These are phyloP conservation scores for Phrynocephalus forsythii DNA, from an alignment of 2,797 vertebrate genomes.

Conservation along the genomic window DNA sequence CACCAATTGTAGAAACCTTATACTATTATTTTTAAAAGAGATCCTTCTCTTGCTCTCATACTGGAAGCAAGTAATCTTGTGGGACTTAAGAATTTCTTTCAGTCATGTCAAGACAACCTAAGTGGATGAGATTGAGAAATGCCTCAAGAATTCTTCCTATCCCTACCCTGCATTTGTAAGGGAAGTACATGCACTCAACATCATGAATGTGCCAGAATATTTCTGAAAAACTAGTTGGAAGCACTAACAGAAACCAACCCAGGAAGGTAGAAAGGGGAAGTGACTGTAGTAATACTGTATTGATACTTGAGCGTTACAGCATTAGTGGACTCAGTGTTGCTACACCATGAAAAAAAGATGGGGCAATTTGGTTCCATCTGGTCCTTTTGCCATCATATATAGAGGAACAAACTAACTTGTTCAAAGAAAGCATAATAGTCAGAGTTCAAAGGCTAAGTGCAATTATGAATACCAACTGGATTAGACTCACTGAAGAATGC, in stretches of 20 bases:
- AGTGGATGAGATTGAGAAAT: too few species aligned
- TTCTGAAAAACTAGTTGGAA: background rate
- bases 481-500: too few species aligned
- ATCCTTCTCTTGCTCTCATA: too few species aligned
- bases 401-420: conserved; percentile 13
- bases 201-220: background rate
- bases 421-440: conserved; percentile 2
- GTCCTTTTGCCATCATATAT: background rate
- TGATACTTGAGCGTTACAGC: too few species aligned
- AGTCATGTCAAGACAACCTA: too few species aligned
- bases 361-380: conserved; percentile 26
- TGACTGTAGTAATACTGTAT: too few species aligned
- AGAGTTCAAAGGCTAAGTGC: background rate
- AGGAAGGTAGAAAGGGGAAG: background rate
- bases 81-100: too few species aligned
- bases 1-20: too few species aligned
- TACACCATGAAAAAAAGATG: conserved; percentile 47
- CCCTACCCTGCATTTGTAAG: background rate
- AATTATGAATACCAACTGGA: too few species aligned
- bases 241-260: background rate
- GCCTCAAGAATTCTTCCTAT: background rate
- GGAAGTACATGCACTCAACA: background rate
- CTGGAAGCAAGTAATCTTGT: too few species aligned
- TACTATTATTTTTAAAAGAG: too few species aligned
- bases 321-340: background rate